Percentiles rank a stretch among this genome's conserved stretches.
Conservation (phyloP, 2,888 invertebrate species). For the Actias luna region DNA sequence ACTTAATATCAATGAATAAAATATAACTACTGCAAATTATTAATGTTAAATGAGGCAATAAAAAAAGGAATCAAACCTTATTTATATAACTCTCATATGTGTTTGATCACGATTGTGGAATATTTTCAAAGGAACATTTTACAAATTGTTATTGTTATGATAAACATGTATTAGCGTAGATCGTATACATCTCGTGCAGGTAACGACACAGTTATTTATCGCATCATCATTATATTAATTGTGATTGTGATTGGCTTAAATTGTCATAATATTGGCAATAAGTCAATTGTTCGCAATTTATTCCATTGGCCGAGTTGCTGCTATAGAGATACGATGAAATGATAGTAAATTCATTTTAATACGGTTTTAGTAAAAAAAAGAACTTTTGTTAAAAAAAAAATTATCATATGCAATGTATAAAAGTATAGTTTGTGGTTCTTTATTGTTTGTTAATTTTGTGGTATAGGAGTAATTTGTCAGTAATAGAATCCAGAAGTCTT, state of each 20-base stretch:
- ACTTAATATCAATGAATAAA: too few species aligned
- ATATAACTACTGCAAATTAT: too few species aligned
- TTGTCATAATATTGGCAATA: neutral
- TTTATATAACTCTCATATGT: neutral
- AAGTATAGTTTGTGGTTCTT: too few species aligned
- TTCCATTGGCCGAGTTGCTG: neutral
- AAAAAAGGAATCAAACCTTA: neutral
- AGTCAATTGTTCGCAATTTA: neutral
- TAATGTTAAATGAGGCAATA: too few species aligned
- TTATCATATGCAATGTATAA: too few species aligned
- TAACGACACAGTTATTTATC: neutral
- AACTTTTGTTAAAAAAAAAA: too few species aligned
- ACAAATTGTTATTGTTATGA: conserved; percentile 5
- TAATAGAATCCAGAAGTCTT: too few species aligned
- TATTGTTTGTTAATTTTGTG: too few species aligned
- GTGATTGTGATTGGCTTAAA: neutral
- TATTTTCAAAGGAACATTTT: conserved; percentile 4
- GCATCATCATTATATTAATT: neutral
- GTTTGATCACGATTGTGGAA: neutral
- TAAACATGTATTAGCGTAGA: neutral
- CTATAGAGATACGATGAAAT: neutral
- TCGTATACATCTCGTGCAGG: conserved; percentile 3
- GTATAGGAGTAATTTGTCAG: too few species aligned
- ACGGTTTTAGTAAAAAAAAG: neutral
- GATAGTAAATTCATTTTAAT: neutral